phyloP scores from a whole-genome alignment of 2,888 invertebrate genomes.

The Steromphala cineraria region DNA sequence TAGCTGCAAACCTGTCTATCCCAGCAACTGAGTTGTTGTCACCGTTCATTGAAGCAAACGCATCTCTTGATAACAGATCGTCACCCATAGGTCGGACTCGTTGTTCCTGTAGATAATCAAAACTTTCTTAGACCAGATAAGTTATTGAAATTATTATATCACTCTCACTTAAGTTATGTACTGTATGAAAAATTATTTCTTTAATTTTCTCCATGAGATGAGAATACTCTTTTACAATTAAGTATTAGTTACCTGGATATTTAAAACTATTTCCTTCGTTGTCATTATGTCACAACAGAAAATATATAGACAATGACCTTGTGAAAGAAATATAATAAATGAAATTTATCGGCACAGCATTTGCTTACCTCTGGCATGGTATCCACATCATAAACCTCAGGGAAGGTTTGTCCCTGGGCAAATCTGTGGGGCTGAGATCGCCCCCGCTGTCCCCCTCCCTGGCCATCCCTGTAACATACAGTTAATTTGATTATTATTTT shows the following conservation, averaged over 20 bases:
- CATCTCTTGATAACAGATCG: conserved; percentile 35
- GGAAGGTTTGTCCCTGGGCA: neutral
- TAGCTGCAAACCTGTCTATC: neutral
- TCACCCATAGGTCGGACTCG: conserved; percentile 60
- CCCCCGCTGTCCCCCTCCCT: neutral
- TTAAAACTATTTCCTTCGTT: no score
- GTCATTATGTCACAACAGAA: no score
- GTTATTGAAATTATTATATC: no score
- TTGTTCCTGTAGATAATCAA: conserved; percentile 39
- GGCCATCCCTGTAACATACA: neutral
- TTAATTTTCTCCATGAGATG: no score
- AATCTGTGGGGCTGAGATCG: neutral
- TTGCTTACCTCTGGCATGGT: neutral
- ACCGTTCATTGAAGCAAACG: neutral
- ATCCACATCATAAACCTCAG: neutral
- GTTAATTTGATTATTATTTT: neutral
- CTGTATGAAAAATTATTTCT: no score
- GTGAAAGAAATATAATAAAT: no score
- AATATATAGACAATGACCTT: no score
- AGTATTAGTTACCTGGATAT: no score
- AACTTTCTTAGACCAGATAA: no score
- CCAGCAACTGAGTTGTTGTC: neutral
- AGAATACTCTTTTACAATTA: no score
- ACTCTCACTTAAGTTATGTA: no score
- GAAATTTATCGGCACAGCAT: neutral